phyloP scores from a whole-genome alignment of 2,797 vertebrate species.

The Gallirallus australis region DNA sequence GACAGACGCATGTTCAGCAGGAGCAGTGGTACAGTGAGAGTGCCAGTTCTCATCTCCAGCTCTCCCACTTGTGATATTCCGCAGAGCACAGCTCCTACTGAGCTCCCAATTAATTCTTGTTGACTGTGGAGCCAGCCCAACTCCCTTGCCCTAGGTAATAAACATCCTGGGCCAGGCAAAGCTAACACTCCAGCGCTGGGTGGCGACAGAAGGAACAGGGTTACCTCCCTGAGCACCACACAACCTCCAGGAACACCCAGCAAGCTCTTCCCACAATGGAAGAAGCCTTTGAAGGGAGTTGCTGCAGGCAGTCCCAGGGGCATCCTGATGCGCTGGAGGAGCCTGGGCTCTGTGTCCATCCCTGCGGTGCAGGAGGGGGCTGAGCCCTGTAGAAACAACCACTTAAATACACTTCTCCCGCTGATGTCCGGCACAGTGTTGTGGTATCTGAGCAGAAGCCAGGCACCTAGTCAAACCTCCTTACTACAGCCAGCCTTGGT shows the following conservation, averaged over 20 bases:
- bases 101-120: neutral
- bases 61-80: neutral
- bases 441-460: slow-evolving; percentile 38
- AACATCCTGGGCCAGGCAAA: neutral
- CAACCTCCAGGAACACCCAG: neutral
- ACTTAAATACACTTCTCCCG: neutral
- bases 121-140: neutral
- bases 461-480: neutral
- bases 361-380: neutral
- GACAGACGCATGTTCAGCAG: rapidly evolving
- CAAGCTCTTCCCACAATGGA: neutral
- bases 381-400: neutral
- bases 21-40: neutral
- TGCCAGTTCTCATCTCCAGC: neutral
- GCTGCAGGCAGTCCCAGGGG: neutral
- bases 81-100: neutral
- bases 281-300: neutral
- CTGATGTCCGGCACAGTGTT: rapidly evolving
- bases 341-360: neutral
- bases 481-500: neutral
- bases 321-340: neutral
- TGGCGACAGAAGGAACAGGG: neutral
- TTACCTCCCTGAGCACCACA: neutral
- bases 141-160: neutral
- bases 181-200: neutral